Evolutionary conservation across 2,888 invertebrate species (phyloP).

Genomic region (Chaetoderma sp.): DNA sequence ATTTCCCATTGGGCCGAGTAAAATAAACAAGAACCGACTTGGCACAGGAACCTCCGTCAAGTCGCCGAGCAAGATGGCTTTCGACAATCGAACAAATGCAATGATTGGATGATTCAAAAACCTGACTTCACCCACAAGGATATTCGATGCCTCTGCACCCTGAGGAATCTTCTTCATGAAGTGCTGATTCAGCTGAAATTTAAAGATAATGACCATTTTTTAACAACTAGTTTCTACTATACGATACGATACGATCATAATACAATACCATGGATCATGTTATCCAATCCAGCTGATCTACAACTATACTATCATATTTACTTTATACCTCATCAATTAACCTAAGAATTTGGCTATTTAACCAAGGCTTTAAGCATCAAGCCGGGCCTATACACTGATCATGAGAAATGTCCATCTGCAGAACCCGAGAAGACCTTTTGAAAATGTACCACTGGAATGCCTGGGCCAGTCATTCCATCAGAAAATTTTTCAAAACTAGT

Average conservation of each 20-base stretch:
- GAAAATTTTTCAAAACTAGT: too few species aligned
- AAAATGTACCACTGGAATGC: too few species aligned
- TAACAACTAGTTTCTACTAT: too few species aligned
- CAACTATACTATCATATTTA: too few species aligned
- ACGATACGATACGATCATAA: neutral
- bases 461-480: too few species aligned
- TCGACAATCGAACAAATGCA: constrained; percentile 91
- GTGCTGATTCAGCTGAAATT: constrained; percentile 53
- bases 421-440: too few species aligned
- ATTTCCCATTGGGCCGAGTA: constrained; percentile 81
- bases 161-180: constrained; percentile 87
- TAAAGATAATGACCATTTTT: neutral
- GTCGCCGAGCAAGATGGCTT: constrained; percentile 91
- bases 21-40: constrained; percentile 88
- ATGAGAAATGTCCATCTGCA: too few species aligned
- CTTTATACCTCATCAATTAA: neutral
- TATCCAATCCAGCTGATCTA: too few species aligned
- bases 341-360: too few species aligned
- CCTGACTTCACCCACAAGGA: constrained; percentile 97
- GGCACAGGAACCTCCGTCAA: constrained; percentile 92
- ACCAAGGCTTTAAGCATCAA: too few species aligned
- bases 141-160: constrained; percentile 98
- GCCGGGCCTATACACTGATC: too few species aligned
- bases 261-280: neutral
- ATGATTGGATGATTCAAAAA: constrained; percentile 93